Evolutionary conservation across 2,888 invertebrate genomes (phyloP).

Genomic region (Lochmaea capreae): DNA sequence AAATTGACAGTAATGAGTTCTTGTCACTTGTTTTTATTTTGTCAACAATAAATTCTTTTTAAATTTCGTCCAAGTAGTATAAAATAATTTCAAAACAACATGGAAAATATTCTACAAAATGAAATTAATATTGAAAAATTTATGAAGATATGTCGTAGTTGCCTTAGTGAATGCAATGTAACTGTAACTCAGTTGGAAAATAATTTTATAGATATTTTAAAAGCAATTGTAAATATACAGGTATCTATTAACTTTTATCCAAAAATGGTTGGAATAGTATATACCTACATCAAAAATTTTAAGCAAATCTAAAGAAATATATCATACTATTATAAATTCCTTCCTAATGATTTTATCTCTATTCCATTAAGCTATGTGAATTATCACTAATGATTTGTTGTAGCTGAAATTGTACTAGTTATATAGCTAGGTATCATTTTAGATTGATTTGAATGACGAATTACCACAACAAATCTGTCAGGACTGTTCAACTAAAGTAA

Average conservation of each 20-base stretch:
- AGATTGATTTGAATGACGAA: constrained; percentile 40
- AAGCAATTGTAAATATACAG: constrained; percentile 35
- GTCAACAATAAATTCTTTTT: not conserved
- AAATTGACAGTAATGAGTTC: too few relatives aligned
- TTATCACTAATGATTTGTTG: not conserved
- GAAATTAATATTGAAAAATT: constrained; percentile 16
- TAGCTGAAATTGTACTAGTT: not conserved
- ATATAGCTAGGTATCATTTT: not conserved
- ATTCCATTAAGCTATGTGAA: too few relatives aligned
- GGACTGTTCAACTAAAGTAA: constrained; percentile 32
- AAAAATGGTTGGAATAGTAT: not conserved
- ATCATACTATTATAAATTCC: too few relatives aligned
- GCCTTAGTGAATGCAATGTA: constrained; percentile 11
- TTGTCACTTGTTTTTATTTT: too few relatives aligned
- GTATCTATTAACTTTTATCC: constrained; percentile 18
- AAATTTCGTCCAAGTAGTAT: not conserved
- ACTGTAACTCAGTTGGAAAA: constrained; percentile 5
- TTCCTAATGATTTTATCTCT: too few relatives aligned
- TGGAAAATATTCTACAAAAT: constrained; percentile 9
- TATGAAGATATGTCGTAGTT: constrained; percentile 27
- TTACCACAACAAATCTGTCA: constrained; percentile 44
- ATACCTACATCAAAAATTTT: too few relatives aligned
- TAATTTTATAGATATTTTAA: constrained; percentile 33
- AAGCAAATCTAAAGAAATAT: too few relatives aligned
- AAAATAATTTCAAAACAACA: not conserved